Conservation (phyloP, 2,888 invertebrate species). For the Pachymerium ferrugineum region DNA sequence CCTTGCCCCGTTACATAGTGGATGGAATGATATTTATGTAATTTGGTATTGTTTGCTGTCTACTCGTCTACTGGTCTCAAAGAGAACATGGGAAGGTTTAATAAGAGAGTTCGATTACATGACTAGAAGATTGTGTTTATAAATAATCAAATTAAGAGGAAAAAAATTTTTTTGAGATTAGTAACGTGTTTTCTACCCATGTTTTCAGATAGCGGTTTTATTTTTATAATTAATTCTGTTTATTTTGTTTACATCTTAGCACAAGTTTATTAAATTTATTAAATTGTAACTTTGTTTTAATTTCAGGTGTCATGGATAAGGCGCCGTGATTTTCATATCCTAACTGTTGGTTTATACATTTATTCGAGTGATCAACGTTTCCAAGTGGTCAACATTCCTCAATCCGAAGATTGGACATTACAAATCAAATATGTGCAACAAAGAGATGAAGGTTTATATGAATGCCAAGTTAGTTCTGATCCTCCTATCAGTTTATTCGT, state of each 20-base stretch:
- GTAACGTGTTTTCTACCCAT: no score
- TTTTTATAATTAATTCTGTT: no score
- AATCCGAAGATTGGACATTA: conserved; percentile 68
- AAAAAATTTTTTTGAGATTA: no score
- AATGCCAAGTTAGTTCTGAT: conserved; percentile 40
- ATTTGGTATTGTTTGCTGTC: no score
- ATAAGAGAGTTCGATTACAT: no score
- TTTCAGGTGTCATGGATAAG: conserved; percentile 66
- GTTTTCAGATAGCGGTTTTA: no score
- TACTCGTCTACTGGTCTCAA: no score
- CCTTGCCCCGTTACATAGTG: no score
- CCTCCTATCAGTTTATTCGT: conserved; percentile 39
- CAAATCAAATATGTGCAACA: conserved; percentile 83
- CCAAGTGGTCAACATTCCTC: conserved; percentile 65
- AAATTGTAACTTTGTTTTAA: conserved; percentile 29
- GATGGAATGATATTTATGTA: no score
- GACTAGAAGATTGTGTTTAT: no score
- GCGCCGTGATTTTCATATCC: conserved; percentile 74
- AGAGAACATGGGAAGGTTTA: no score
- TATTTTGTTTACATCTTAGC: not conserved
- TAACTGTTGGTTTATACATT: conserved; percentile 79
- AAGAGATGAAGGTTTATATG: conserved; percentile 59
- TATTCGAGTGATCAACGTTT: conserved; percentile 85
- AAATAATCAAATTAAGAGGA: no score
- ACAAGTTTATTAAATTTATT: not conserved